A percentile compares a stretch with the other conserved stretches of the same genome.
Conservation (phyloP, 1,140 invertebrate species). For the Drosophila equinoxialis region DNA sequence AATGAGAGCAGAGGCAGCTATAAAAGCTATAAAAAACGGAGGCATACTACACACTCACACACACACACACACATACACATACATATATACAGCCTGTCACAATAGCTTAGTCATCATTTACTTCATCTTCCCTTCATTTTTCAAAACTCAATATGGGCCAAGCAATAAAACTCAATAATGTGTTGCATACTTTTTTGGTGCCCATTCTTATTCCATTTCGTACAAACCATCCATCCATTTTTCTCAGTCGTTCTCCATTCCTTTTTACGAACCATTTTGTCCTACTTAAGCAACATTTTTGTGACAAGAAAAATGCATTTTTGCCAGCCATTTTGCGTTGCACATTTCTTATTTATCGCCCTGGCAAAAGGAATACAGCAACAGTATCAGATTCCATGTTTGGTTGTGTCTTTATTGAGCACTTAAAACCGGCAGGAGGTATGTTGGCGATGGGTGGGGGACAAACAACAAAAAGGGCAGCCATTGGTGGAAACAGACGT, state of each 20-base stretch:
- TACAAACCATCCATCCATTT: slow-evolving; percentile 22
- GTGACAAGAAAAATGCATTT: slow-evolving; percentile 44
- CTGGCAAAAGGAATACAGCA: not conserved
- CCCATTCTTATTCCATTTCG: not conserved
- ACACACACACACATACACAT: slow-evolving; percentile 14
- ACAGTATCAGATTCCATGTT: slow-evolving; percentile 5
- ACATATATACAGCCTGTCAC: slow-evolving; percentile 30
- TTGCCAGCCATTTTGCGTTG: slow-evolving; percentile 39
- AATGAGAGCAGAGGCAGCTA: slow-evolving; percentile 54
- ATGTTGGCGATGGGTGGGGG: no score
- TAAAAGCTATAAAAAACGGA: slow-evolving; percentile 43
- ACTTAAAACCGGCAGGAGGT: not conserved
- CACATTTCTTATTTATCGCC: slow-evolving; percentile 46
- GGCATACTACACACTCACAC: slow-evolving; percentile 43
- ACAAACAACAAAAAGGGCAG: not conserved
- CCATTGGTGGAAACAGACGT: not conserved
- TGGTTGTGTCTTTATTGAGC: slow-evolving; percentile 15
- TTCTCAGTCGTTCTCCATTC: not conserved
- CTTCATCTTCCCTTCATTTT: slow-evolving; percentile 46
- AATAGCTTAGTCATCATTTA: slow-evolving; percentile 52
- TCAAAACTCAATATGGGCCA: slow-evolving; percentile 49
- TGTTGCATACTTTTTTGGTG: slow-evolving; percentile 67
- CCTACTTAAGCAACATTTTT: slow-evolving; percentile 19
- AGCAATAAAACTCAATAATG: slow-evolving; percentile 71
- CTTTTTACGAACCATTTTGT: not conserved